These are phyloP conservation scores for Hepsetus odoe DNA, from an alignment of 2,113 vertebrate species.

Conservation along the genomic window DNA sequence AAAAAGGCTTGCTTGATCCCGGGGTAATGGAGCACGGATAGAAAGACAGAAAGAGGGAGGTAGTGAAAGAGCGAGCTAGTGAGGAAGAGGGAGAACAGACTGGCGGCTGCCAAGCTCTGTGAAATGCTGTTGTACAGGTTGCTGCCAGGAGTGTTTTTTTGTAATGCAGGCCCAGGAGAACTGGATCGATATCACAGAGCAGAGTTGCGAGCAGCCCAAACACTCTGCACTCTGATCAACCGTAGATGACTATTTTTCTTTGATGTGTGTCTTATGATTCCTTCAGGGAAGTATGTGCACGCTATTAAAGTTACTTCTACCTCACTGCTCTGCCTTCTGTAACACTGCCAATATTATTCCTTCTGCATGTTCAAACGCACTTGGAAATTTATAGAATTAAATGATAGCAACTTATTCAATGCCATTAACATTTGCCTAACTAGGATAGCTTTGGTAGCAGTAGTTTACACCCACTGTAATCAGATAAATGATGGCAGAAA, in stretches of 20 bases:
- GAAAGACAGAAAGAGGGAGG: not conserved
- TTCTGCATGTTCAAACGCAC: not conserved
- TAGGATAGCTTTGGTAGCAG: not conserved
- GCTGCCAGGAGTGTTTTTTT: conserved; percentile 15
- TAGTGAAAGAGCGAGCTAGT: not conserved
- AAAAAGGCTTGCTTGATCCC: conserved; percentile 39
- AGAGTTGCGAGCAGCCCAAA: conserved; percentile 21
- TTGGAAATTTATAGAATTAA: not conserved
- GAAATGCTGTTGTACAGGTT: conserved; percentile 38
- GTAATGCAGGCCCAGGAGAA: conserved; percentile 28
- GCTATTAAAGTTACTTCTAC: not conserved
- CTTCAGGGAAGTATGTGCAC: conserved; percentile 1
- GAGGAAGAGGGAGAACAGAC: conserved; percentile 5
- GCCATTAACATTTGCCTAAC: not conserved
- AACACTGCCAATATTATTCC: not conserved
- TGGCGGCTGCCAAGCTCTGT: conserved; percentile 13
- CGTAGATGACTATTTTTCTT: not conserved
- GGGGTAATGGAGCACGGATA: conserved; percentile 14
- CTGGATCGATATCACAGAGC: conserved; percentile 36
- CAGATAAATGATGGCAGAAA: conserved; percentile 3
- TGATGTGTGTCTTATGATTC: conserved; percentile 24
- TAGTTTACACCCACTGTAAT: not conserved
- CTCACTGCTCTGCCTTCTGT: not conserved
- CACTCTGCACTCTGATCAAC: not conserved
- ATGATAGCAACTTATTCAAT: not conserved